Conservation (phyloP, 2,888 invertebrate genomes). For the Pomacea canaliculata region DNA sequence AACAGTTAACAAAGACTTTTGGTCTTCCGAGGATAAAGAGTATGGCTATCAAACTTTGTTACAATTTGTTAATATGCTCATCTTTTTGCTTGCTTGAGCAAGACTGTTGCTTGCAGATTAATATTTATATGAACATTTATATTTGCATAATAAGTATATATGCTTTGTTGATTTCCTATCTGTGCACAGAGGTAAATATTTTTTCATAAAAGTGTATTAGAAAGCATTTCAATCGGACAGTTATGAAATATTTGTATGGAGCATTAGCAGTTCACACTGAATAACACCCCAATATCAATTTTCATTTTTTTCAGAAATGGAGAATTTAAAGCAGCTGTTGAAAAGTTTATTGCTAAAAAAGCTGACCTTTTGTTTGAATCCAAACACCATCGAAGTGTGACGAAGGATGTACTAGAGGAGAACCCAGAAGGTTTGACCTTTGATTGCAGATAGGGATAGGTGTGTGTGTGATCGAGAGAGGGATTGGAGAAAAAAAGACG, state of each 20-base stretch:
- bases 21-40: conserved; percentile 1
- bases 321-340: conserved; percentile 76
- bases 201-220: too few relatives aligned
- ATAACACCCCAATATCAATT: neutral
- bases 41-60: neutral
- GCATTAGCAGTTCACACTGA: neutral
- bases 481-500: too few relatives aligned
- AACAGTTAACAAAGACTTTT: conserved; percentile 8
- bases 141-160: too few relatives aligned
- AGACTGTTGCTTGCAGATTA: too few relatives aligned
- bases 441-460: neutral
- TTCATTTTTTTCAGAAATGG: conserved; percentile 45
- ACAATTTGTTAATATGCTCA: neutral
- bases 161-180: too few relatives aligned
- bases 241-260: neutral
- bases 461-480: too few relatives aligned
- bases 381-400: conserved; percentile 4
- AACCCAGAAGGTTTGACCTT: conserved; percentile 13
- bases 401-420: neutral
- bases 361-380: conserved; percentile 79
- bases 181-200: too few relatives aligned
- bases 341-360: conserved; percentile 89
- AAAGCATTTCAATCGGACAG: neutral
- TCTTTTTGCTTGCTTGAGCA: too few relatives aligned
- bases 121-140: too few relatives aligned